Evolutionary conservation across 1,140 invertebrate genomes (phyloP), one percentile per base, ranked within the genome.

Genomic region (Lycorma delicatula): DNA sequence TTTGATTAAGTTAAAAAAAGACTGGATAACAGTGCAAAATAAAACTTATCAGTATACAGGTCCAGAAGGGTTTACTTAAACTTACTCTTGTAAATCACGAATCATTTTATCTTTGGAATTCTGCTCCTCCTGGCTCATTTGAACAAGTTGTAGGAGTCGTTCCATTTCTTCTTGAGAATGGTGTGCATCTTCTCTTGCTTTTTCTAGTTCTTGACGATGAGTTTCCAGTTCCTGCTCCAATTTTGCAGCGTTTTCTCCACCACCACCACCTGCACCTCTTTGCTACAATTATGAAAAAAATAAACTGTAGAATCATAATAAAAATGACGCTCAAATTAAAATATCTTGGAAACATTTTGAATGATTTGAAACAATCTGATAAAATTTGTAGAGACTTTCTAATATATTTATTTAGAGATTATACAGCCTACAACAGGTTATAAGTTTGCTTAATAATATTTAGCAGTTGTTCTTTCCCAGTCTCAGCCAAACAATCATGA

Each of bases 101-200:
- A 97, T 96, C 72, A 89, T 85, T 72, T 91, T 93, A 69, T 97
- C 94, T 74, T 97, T 95, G 62, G 87, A 79, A 68, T 92, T 91
- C 72, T 96, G 93, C 68, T 97, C 94, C 70, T 96, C 92, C 71
- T 98, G 93, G 61, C 86, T 86, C 82, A 94, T 93, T 77, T 96
- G 91, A 67, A 97, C 85, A 31, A 97, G 79, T 70, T 94, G 86
- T 62, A 96, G 75, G 58, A 97, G 74, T 66, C 93, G 77, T 70
- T 98, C 93, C 58, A 91, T 89, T 76, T 96, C 93, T 28, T 84
- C 79, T 59, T 92, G 81, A 41, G 87, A 84, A 64, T 88, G 81
- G 67, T 83, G 81, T 13, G 84, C 80, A 70, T 93, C 91, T 68
- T 90, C 87, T 66, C 84, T 84, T 51, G 83, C 81, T 66, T 84